Evolutionary conservation across 2,888 invertebrate genomes (phyloP), one percentile per base, ranked within the genome.

Genomic region (Blomia tropicalis): DNA sequence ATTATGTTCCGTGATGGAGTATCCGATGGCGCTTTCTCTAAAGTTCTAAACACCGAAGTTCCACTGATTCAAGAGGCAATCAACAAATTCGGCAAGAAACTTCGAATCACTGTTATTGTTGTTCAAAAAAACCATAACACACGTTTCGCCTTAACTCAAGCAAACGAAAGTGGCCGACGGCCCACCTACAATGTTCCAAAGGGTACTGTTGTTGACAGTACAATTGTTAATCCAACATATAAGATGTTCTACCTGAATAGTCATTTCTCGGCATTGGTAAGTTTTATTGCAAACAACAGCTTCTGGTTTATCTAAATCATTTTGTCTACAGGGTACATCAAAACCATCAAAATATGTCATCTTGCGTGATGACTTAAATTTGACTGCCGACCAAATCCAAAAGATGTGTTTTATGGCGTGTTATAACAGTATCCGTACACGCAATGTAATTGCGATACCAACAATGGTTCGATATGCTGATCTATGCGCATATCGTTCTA

Each of bases 91-190:
- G n/a, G 14, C 41, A n/a, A 41, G 41, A 14, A 14, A 14, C 14
- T 41, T 0, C 80, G 82, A 58, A 81, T 95, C 27, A 84, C 92
- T 31, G 92, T 92, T 73, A 76, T 95, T 47, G 85, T 95, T 11
- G 95, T 96, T 0, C 93, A 96, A 73, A 96, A 96, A 74, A 79
- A 96, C 0, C 96, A 96, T 76, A 95, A 96, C 72, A 90, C 92
- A 0, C 80, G 95, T 70, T 73, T 31, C 31, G 59, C 63, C 58
- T 66, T 66, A 2, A 14, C 31, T n/a, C 58, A 66, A 29, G 22
- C 17, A 2, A n/a, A 19, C 1, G 63, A 62, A 29, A 64, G 63
- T 0, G 67, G 67, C 4, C 70, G 70, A 44, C 75, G 75, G 0
- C 70, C 70, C 44, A 73, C 72, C 66, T 73, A 73, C 3, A 87